Evolutionary conservation across 2,888 invertebrate species (phyloP), one percentile per base, ranked within the genome.

Genomic region (Apeira syringaria): DNA sequence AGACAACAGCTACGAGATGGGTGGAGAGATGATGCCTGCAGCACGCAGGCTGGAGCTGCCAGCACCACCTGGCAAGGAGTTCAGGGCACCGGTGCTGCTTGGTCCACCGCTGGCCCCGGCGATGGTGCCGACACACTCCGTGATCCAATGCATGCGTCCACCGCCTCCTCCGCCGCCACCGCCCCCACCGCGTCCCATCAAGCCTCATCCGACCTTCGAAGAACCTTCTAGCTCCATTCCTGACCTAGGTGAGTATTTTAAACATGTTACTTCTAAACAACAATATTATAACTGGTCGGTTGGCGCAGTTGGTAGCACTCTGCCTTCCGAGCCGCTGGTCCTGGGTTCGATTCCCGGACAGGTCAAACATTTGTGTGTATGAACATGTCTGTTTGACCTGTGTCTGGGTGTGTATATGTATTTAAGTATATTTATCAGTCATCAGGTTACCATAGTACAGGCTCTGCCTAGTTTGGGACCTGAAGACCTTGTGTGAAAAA

Each of bases 171-270:
- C 91, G 28, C 91, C 91, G 9, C 92, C 92, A 26, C 88, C 91
- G 7, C 91, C 81, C 5, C 80, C 84, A 2, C 77, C 69, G 5
- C 91, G 92, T 29, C 89, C 89, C 62, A 81, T 85, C 74, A 88
- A 86, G 60, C 87, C 84, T 20, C n/a, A n/a, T n/a, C 91, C 91
- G 32, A 79, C 87, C 59, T 91, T 93, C 76, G 96, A 96, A 85
- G 96, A 96, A 79, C 96, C 96, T 6, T 94, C 95, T 59, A 96
- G 96, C 88, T 96, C 96, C 63, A 96, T 96, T 80, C 96, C 96
- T 56, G 96, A 96, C 91, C 91, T 96, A 90, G 96, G 96, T 96
- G 76, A 94, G 95, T 91, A 40, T 5, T 11, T 24, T 13, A 11
- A 8, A 33, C 31, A 31, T 22, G 7, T 1, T 20, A 20, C 5